These are phyloP conservation scores for Leguminivora glycinivorella DNA, from an alignment of 1,140 invertebrate genomes.

Conservation along the genomic window DNA sequence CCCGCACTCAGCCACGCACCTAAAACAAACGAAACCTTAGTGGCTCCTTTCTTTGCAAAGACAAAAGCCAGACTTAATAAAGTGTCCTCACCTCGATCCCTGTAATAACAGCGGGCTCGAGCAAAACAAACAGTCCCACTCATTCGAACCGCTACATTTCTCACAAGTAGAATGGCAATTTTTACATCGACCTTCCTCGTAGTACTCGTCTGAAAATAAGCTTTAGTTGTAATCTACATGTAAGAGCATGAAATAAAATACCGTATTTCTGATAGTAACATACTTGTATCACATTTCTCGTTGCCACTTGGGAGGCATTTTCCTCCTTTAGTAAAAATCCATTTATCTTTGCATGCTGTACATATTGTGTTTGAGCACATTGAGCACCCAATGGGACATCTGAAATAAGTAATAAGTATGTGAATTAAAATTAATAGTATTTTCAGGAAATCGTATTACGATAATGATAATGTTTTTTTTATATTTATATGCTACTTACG, in stretches of 20 bases:
- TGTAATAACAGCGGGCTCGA: slow-evolving; percentile 84
- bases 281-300: slow-evolving; percentile 82
- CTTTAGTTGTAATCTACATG: neutral
- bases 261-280: slow-evolving; percentile 47
- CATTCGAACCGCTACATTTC: slow-evolving; percentile 85
- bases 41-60: slow-evolving; percentile 3
- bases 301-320: slow-evolving; percentile 84
- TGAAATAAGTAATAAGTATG: slow-evolving; percentile 60
- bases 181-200: slow-evolving; percentile 84
- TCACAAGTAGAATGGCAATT: slow-evolving; percentile 87
- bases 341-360: slow-evolving; percentile 84
- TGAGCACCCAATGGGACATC: slow-evolving; percentile 86
- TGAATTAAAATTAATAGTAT: slow-evolving; percentile 36
- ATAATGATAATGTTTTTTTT: slow-evolving; percentile 28
- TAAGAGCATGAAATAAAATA: slow-evolving; percentile 37
- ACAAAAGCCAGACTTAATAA: slow-evolving; percentile 39
- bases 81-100: slow-evolving; percentile 68
- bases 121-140: slow-evolving; percentile 86
- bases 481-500: slow-evolving; percentile 52
- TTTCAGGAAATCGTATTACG: slow-evolving; percentile 34
- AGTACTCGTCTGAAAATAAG: slow-evolving; percentile 82
- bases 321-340: slow-evolving; percentile 84
- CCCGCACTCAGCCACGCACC: slow-evolving; percentile 86
- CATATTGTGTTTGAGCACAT: slow-evolving; percentile 84
- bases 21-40: slow-evolving; percentile 45